These are phyloP conservation scores for Lepus timidus DNA, from an alignment of 2,113 vertebrate genomes.

Conservation along the genomic window DNA sequence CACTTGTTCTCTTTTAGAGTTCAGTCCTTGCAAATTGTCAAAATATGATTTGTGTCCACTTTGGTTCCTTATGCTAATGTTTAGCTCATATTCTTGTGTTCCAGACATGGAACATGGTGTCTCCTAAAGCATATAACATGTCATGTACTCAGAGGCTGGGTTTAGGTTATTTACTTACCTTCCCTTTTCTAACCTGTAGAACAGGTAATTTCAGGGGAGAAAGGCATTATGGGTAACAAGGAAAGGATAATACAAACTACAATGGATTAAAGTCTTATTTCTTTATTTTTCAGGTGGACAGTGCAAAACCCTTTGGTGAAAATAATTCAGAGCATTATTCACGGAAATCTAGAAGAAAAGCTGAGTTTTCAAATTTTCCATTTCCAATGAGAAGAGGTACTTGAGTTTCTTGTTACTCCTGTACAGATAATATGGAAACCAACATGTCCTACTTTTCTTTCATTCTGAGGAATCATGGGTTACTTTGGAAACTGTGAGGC, in stretches of 20 bases:
- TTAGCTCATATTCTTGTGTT: neutral
- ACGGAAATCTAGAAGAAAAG: conserved; percentile 64
- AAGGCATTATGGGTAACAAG: neutral
- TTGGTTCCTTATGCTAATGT: neutral
- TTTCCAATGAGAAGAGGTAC: conserved; percentile 78
- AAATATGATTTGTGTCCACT: neutral
- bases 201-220: neutral
- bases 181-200: neutral
- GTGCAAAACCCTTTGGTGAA: conserved; percentile 79
- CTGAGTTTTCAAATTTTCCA: conserved; percentile 60
- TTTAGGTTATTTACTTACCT: neutral
- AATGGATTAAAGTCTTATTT: neutral
- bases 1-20: neutral
- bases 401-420: neutral
- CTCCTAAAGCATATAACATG: neutral
- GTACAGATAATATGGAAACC: neutral
- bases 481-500: neutral
- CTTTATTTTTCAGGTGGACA: conserved; percentile 80
- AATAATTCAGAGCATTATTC: conserved; percentile 9
- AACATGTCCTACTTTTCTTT: neutral
- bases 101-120: neutral
- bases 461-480: neutral
- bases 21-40: neutral
- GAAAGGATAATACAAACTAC: neutral
- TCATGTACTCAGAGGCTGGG: neutral